Base-by-base conservation (phyloP, 1,140 invertebrate genomes). In the Bursaphelenchus mucronatus region DNA sequence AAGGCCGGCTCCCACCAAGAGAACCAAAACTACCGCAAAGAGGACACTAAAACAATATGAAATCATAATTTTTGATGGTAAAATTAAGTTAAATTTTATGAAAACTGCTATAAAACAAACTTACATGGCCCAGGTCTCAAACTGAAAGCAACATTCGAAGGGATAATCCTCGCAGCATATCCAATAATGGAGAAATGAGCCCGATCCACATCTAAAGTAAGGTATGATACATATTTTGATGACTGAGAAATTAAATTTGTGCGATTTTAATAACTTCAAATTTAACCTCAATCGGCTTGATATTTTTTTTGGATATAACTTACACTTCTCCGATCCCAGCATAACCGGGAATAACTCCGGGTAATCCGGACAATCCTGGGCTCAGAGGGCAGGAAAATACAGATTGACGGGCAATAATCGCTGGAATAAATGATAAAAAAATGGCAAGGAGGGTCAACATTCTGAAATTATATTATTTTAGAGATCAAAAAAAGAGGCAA, bases 111-210 rank as follows among this genome's bases (percentile, higher is more conserved):
- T 49, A 45, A 10, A 30, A 10, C 41, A 11, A 15, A 71, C 71
- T 74, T 50, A 78, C 76, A 81, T 72, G n/a, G 79, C 66, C 76
- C 76, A 78, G 8, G 70, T 69, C 52, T 78, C 77, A 47, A 78
- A 80, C 13, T 81, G 66, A 56, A 76, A 81, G 59, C 76, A 78
- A 53, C 76, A 78, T 51, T 79, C 74, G 61, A 81, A 78, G 9
- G 79, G 76, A 46, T 78, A 80, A 52, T 79, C 76, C 13, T 80
- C 78, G 57, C 76, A 78, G 49, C 76, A 78, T 0, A 67, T 69
- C 61, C 74, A 78, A 50, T 78, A 78, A 53, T 78, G 76, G 49
- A 78, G 51, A 55, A 80, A 81, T 5, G 79, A 79, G 10, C 74
- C 76, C 6, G 67, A 61, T 3, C 76, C 76, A 50, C 76, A 78